A percentile compares a stretch with the other conserved stretches of the same genome.
Conservation (phyloP, 2,113 vertebrate species). For the Cygnus atratus region DNA sequence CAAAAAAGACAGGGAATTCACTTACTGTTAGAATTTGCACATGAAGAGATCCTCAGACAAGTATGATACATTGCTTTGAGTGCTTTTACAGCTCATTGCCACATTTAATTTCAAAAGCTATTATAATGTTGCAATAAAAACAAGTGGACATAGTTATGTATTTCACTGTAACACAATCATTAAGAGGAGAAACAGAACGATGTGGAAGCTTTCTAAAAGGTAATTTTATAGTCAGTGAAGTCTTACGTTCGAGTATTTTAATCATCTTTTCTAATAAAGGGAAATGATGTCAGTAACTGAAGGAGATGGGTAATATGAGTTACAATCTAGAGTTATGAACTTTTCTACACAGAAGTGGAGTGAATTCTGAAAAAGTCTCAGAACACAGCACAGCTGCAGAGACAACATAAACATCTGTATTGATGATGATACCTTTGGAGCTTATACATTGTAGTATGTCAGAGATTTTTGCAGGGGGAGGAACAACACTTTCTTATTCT, state of each 20-base stretch:
- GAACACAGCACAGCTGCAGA: background rate
- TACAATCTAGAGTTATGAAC: background rate
- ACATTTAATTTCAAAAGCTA: slow-evolving; percentile 14
- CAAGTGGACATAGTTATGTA: background rate
- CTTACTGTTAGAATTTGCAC: background rate
- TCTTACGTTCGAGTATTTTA: background rate
- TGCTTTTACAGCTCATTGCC: background rate
- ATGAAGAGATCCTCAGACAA: background rate
- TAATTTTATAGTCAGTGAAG: background rate
- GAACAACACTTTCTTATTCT: background rate
- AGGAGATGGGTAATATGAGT: background rate
- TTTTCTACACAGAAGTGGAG: background rate
- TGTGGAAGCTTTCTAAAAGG: background rate
- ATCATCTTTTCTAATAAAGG: background rate
- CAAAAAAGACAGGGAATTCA: background rate
- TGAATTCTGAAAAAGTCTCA: background rate
- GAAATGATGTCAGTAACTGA: background rate
- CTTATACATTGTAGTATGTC: too few species aligned
- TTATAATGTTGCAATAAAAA: background rate
- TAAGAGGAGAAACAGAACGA: slow-evolving; percentile 11
- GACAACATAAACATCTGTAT: background rate
- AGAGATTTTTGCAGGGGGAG: background rate
- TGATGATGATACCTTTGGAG: background rate
- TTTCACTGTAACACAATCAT: background rate
- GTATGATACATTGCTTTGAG: background rate